A percentile compares a stretch with the other conserved stretches of the same genome.
phyloP scores from a whole-genome alignment of 2,797 vertebrate genomes.

The Manis crassicaudata region DNA sequence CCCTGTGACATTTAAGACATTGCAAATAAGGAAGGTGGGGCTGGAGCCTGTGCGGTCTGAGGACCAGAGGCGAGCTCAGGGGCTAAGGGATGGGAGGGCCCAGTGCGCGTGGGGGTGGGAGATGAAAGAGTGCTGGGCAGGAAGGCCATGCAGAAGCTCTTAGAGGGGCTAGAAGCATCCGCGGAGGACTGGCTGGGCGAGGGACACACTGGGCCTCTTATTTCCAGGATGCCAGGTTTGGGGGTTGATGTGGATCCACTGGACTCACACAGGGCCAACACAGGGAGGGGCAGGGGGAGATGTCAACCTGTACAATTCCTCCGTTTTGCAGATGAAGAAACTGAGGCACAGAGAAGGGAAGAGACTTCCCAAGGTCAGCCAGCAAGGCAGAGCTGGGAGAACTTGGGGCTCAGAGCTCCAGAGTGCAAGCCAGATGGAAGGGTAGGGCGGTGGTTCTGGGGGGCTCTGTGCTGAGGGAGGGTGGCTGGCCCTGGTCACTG shows the following conservation, averaged over 20 bases:
- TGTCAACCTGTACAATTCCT: background rate
- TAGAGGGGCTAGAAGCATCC: background rate
- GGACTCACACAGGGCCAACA: background rate
- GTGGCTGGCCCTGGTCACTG: background rate
- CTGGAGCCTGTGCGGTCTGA: rapidly evolving
- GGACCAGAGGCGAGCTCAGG: background rate
- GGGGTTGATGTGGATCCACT: background rate
- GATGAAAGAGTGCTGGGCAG: background rate
- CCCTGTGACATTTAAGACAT: background rate
- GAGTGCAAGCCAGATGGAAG: background rate
- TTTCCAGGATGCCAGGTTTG: background rate
- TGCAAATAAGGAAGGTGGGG: background rate
- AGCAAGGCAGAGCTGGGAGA: background rate
- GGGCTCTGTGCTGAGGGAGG: background rate
- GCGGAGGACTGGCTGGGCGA: background rate
- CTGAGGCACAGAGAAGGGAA: background rate
- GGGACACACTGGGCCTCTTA: background rate
- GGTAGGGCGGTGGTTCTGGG: background rate
- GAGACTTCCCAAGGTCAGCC: background rate
- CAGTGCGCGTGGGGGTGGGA: rapidly evolving
- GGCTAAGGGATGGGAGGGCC: no score
- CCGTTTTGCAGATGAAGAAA: constrained; percentile 20
- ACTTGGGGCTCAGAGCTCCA: background rate
- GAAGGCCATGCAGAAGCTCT: background rate
- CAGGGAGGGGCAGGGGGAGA: background rate